Conservation (phyloP, 2,113 vertebrate genomes). For the Tragelaphus strepsiceros region DNA sequence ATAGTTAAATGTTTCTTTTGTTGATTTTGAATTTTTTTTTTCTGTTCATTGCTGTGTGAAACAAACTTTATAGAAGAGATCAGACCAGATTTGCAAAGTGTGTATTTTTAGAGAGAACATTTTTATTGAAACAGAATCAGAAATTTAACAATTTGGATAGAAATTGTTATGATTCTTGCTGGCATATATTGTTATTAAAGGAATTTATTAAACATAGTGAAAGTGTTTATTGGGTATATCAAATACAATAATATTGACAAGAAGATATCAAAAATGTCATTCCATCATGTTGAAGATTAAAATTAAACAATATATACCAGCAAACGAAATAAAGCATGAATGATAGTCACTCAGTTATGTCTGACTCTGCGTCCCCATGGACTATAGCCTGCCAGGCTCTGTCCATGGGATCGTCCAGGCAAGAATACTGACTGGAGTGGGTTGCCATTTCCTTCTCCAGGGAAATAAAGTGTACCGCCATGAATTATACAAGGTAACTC, state of each 20-base stretch:
- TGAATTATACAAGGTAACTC: neutral
- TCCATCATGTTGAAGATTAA: neutral
- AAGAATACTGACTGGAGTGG: neutral
- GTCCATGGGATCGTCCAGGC: neutral
- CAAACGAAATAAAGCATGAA: neutral
- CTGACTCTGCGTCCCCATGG: neutral
- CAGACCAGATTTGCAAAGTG: neutral
- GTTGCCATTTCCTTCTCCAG: neutral
- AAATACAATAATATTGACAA: neutral
- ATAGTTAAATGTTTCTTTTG: neutral
- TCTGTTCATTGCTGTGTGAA: neutral
- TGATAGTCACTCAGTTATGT: accelerated
- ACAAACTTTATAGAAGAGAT: neutral
- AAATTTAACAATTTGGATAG: neutral
- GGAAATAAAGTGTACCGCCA: neutral
- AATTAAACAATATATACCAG: neutral
- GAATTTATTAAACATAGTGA: conserved; percentile 8
- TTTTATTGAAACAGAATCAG: neutral
- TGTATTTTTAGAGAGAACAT: neutral
- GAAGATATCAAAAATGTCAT: neutral
- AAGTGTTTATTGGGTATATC: neutral
- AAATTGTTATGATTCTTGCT: conserved; percentile 8
- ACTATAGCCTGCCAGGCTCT: neutral
- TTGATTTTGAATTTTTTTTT: neutral
- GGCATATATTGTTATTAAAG: neutral